Base-by-base conservation (phyloP, 92 coral and sea anemone genomes). In the Palythoa grandiflora region DNA sequence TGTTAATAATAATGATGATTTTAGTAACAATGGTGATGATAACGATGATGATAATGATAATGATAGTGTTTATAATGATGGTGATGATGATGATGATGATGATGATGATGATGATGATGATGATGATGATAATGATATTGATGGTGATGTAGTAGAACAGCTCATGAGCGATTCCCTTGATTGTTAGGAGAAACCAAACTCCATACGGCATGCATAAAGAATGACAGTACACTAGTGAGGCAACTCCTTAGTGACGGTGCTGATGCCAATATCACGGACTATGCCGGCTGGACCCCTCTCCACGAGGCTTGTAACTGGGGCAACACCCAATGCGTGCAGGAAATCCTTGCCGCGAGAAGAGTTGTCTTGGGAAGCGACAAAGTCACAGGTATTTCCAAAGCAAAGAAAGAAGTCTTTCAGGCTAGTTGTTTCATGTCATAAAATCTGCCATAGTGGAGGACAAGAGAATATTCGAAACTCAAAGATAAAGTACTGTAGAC, bases 251-350 rank as follows among this genome's bases (percentile, higher is more conserved):
- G 79, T 7, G 80, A 83, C 16, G 94, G 96, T 71, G 94, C 90
- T 50, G 99, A 97, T 84, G 99, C 90, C 14, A 97, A 97, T 77
- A 50, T 87, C 37, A 63, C 89, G 50, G 99, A 97, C 80, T 39
- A 95, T 80, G 97, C 97, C 20, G 99, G 97, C 15, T 97, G 99
- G 99, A 97, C 98, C 7, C 94, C 99, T 15, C 92, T 28, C 28
- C 28, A 28, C 28, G 28, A 28, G 28, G 28, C 28, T 28, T 28
- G 28, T 28, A 28, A 28, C 90, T 93, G 94, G 81, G 99, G 99
- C 38, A 54, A 93, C 72, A 73, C 88, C 50, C 70, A 86, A 39
- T 93, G 96, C 77, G 98, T 97, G 3, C 85, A 92, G 89, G 98
- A 94, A 88, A 88, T 97, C 55, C 90, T 97, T 21, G 63, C 87